Conservation (phyloP, 2,113 vertebrate species). For the Chloropsis hardwickii region DNA sequence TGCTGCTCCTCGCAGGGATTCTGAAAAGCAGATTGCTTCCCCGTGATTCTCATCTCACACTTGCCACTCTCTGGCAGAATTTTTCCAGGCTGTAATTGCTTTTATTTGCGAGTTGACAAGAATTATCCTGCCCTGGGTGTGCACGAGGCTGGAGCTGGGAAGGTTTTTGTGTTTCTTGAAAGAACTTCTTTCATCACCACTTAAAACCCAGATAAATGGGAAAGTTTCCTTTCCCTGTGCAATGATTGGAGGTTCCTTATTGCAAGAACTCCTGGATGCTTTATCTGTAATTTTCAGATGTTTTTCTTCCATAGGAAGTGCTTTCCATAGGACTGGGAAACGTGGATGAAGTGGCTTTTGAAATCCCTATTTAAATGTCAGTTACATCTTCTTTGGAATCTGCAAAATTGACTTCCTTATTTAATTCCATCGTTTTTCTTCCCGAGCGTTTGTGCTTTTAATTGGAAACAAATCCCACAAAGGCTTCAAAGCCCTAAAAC, state of each 20-base stretch:
- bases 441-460: neutral
- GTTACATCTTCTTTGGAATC: slow-evolving; percentile 46
- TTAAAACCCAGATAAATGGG: slow-evolving; percentile 23
- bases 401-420: slow-evolving; percentile 44
- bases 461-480: neutral
- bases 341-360: neutral
- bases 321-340: slow-evolving; percentile 33
- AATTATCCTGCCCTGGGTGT: slow-evolving; percentile 5
- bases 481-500: neutral
- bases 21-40: neutral
- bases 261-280: slow-evolving; percentile 38
- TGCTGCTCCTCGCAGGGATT: neutral
- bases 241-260: slow-evolving; percentile 48
- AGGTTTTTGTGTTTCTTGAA: slow-evolving; percentile 47
- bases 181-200: slow-evolving; percentile 5
- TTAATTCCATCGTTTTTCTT: neutral
- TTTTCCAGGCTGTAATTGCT: slow-evolving; percentile 22
- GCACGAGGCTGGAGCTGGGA: neutral
- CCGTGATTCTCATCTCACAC: neutral
- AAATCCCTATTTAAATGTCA: slow-evolving; percentile 10
- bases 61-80: neutral
- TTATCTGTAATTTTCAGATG: slow-evolving; percentile 52
- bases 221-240: slow-evolving; percentile 20
- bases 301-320: neutral
- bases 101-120: slow-evolving; percentile 50